These are phyloP conservation scores for Gallinago nigripennis DNA, from an alignment of 2,797 vertebrate species.

Conservation along the genomic window DNA sequence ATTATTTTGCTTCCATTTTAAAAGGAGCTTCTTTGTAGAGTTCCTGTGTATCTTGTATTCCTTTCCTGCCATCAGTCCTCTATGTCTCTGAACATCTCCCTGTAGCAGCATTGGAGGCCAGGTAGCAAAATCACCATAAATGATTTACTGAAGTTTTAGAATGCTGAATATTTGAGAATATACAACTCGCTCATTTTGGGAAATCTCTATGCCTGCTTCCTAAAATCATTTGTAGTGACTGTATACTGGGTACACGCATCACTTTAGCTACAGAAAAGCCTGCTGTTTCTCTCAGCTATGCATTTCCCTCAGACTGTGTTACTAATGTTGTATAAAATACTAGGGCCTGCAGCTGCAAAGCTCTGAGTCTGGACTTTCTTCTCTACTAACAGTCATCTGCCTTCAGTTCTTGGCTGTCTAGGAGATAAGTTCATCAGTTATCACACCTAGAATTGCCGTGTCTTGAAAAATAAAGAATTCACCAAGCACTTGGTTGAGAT, in stretches of 20 bases:
- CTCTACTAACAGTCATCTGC: neutral
- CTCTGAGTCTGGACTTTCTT: neutral
- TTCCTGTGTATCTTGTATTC: neutral
- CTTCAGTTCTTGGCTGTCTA: neutral
- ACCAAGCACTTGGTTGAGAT: neutral
- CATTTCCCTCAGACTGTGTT: neutral
- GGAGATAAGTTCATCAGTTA: neutral
- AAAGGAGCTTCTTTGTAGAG: neutral
- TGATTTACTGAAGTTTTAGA: neutral
- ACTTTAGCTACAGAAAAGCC: neutral
- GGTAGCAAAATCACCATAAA: neutral
- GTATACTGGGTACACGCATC: neutral
- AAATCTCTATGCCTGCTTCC: neutral
- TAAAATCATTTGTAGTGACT: neutral
- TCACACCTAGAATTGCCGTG: neutral
- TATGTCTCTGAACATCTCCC: neutral
- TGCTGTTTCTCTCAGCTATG: neutral
- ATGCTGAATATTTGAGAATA: neutral
- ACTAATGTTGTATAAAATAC: conserved; percentile 37
- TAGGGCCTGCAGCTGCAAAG: conserved; percentile 29
- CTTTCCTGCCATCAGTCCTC: neutral
- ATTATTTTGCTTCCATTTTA: conserved; percentile 45
- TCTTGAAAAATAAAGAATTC: neutral
- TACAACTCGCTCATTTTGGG: neutral
- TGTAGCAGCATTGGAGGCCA: neutral